Conservation (phyloP, 2,797 vertebrate species). For the Euphonia xanthogaster region DNA sequence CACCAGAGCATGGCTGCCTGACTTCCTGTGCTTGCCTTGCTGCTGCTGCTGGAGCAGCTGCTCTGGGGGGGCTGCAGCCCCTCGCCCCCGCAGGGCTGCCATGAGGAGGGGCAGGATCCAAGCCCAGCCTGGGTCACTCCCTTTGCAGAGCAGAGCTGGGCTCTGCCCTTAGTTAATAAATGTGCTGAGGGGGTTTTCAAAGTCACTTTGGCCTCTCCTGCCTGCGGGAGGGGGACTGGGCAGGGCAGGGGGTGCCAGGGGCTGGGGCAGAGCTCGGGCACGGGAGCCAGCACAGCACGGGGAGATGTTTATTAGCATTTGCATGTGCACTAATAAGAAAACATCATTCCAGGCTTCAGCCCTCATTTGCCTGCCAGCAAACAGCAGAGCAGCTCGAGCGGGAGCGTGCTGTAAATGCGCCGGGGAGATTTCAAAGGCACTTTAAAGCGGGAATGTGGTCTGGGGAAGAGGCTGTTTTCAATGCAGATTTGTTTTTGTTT, state of each 20-base stretch:
- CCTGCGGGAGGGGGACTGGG: neutral
- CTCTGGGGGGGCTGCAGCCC: neutral
- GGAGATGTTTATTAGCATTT: neutral
- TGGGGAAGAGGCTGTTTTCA: constrained; percentile 46
- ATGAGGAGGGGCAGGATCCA: neutral
- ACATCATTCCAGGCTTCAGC: constrained; percentile 6
- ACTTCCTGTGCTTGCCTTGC: neutral
- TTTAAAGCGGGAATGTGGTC: constrained; percentile 44
- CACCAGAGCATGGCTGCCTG: fast-evolving
- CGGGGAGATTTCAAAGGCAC: constrained; percentile 53
- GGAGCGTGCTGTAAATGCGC: neutral
- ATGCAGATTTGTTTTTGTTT: constrained; percentile 57
- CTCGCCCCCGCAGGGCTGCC: neutral
- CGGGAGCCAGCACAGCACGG: fast-evolving
- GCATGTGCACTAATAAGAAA: neutral
- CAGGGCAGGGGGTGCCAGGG: neutral
- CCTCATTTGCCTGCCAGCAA: neutral
- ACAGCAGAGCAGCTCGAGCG: neutral
- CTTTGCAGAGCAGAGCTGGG: too few species aligned
- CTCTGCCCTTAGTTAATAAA: fast-evolving
- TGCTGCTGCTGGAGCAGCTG: neutral
- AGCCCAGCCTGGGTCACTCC: neutral
- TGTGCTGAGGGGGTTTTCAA: fast-evolving
- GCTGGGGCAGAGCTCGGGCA: neutral
- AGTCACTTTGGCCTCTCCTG: fast-evolving